A percentile compares a stretch with the other conserved stretches of the same genome.
Evolutionary conservation across 1,140 invertebrate species (phyloP).

Genomic region (Scaptomyza montana): DNA sequence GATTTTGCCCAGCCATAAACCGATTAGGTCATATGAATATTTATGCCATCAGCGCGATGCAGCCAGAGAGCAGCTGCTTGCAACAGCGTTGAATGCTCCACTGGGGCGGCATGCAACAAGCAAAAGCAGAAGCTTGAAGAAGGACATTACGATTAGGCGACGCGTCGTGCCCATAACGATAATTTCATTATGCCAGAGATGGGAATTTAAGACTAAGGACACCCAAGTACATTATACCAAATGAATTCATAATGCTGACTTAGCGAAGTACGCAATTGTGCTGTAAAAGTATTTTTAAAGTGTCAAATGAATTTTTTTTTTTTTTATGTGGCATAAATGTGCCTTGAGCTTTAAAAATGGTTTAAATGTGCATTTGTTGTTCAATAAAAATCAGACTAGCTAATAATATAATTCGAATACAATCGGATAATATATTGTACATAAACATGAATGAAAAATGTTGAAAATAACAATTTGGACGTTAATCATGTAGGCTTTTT

Average conservation of each 20-base stretch:
- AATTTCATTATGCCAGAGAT: slow-evolving; percentile 36
- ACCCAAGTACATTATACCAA: not conserved
- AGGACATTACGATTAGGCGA: slow-evolving; percentile 5
- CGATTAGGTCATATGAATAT: slow-evolving; percentile 78
- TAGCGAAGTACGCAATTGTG: not conserved
- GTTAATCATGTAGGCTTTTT: not conserved
- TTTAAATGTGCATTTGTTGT: too few relatives aligned
- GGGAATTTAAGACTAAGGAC: slow-evolving; percentile 13
- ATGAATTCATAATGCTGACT: not conserved
- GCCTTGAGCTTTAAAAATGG: too few relatives aligned
- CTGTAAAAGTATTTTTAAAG: not conserved
- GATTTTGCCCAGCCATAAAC: slow-evolving; percentile 67
- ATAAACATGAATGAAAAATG: too few relatives aligned
- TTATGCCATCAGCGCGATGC: slow-evolving; percentile 54
- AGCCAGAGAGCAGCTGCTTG: slow-evolving; percentile 5
- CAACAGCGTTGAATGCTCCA: not conserved
- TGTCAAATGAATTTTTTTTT: too few relatives aligned
- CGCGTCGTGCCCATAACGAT: slow-evolving; percentile 14
- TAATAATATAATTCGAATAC: too few relatives aligned
- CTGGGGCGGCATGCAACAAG: slow-evolving; percentile 57
- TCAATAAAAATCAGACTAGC: too few relatives aligned
- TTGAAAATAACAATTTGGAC: too few relatives aligned
- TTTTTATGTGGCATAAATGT: too few relatives aligned
- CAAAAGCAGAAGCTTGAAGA: slow-evolving; percentile 5
- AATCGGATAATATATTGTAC: too few relatives aligned